Percentiles rank a stretch among this genome's conserved stretches.
phyloP scores from a whole-genome alignment of 2,888 invertebrate genomes.

The Sesia bembeciformis region DNA sequence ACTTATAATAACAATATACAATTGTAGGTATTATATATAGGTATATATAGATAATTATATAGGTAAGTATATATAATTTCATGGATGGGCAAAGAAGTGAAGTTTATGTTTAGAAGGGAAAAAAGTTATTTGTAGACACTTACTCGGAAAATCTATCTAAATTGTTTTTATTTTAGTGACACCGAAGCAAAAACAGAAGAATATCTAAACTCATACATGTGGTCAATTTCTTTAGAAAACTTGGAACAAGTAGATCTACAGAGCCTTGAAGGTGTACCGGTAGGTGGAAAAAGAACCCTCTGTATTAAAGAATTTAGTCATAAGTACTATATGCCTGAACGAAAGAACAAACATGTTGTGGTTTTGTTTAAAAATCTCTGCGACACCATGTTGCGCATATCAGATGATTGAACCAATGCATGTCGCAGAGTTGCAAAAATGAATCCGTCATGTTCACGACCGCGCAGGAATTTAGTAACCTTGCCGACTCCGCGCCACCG shows the following conservation, averaged over 20 bases:
- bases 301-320: no score
- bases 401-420: neutral
- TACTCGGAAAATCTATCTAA: neutral
- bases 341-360: neutral
- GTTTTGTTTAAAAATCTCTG: neutral
- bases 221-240: slow-evolving; percentile 31
- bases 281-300: no score
- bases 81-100: no score
- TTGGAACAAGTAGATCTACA: slow-evolving; percentile 29
- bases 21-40: no score
- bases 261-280: slow-evolving; percentile 12
- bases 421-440: neutral
- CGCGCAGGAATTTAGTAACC: neutral
- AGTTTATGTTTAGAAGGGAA: no score
- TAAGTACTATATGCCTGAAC: neutral
- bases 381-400: neutral
- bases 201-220: slow-evolving; percentile 26
- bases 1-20: no score
- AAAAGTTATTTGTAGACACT: neutral
- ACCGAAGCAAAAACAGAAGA: slow-evolving; percentile 21
- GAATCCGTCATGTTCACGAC: neutral
- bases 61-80: no score
- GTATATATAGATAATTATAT: no score
- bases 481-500: neutral
- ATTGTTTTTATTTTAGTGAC: slow-evolving; percentile 20